Evolutionary conservation across 2,113 vertebrate genomes (phyloP), one percentile per base, ranked within the genome.

Genomic region (Mola mola): DNA sequence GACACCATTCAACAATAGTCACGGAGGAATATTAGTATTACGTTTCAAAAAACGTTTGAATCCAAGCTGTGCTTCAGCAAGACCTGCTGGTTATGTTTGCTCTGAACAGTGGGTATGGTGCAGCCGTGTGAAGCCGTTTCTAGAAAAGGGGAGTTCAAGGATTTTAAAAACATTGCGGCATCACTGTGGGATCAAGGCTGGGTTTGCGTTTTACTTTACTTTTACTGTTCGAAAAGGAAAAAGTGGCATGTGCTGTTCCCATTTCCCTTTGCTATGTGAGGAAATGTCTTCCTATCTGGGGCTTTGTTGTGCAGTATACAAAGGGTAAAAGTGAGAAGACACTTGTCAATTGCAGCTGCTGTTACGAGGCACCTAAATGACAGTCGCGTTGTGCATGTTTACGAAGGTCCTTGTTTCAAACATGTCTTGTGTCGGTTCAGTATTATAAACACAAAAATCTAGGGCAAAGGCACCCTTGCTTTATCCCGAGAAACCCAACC

Each of bases 181-280:
- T 24, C 43, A 56, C 48, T 55, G 47, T 31, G 43, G 56, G 24
- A 11, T 64, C 8, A 5, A 25, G 47, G 69, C 29, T 11, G 19
- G 56, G 20, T 47, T 79, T 52, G 41, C 55, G 36, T 78, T 44
- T n/a, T n/a, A n/a, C n/a, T n/a, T n/a, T n/a, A 36, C 13, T 42
- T 61, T 51, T 64, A 11, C 48, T 5, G 4, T 51, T 72, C 66
- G 40, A 10, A 24, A 72, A 68, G 87, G 90, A 87, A 66, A 88
- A 91, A 87, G 86, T 90, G 87, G 63, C 83, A 31, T 66, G 86
- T 88, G 86, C 86, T 82, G 83, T 73, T 81, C 70, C 68, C 58
- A 25, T 81, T 83, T 85, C 81, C 85, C 82, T 79, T 84, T 79
- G 66, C 79, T 61, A 9, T 41, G 44, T 61, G 53, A 85, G 64